These are phyloP conservation scores for Pissodes strobi DNA, from an alignment of 1,140 invertebrate genomes.

Conservation along the genomic window DNA sequence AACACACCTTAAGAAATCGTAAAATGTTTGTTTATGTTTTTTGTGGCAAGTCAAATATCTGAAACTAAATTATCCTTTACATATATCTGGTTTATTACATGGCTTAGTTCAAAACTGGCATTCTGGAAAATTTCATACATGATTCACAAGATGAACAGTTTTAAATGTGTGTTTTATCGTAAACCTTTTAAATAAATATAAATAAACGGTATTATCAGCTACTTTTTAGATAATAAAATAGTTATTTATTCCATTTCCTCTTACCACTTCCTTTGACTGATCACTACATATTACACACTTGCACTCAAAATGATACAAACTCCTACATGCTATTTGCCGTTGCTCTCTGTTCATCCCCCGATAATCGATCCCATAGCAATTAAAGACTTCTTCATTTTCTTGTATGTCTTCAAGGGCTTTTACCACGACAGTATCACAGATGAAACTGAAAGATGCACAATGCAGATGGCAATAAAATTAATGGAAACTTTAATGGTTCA, in stretches of 20 bases:
- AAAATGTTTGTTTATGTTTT: too few relatives aligned
- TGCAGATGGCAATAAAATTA: conserved; percentile 1
- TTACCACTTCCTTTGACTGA: conserved; percentile 44
- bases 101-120: too few relatives aligned
- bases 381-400: conserved; percentile 51
- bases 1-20: too few relatives aligned
- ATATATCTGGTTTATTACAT: too few relatives aligned
- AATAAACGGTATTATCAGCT: not conserved
- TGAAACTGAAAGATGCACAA: conserved; percentile 50
- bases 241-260: too few relatives aligned
- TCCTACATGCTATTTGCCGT: conserved; percentile 43
- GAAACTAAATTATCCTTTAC: too few relatives aligned
- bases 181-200: too few relatives aligned
- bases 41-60: too few relatives aligned
- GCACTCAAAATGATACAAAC: conserved; percentile 52
- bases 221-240: conserved; percentile 2
- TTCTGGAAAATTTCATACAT: too few relatives aligned
- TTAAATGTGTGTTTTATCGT: too few relatives aligned
- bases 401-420: conserved; percentile 50
- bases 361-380: conserved; percentile 54
- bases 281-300: conserved; percentile 49
- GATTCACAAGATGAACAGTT: too few relatives aligned
- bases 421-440: conserved; percentile 48
- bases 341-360: conserved; percentile 38
- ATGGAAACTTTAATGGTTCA: too few relatives aligned